phyloP scores from a whole-genome alignment of 1,140 invertebrate genomes.

The Zaprionus nigranus region DNA sequence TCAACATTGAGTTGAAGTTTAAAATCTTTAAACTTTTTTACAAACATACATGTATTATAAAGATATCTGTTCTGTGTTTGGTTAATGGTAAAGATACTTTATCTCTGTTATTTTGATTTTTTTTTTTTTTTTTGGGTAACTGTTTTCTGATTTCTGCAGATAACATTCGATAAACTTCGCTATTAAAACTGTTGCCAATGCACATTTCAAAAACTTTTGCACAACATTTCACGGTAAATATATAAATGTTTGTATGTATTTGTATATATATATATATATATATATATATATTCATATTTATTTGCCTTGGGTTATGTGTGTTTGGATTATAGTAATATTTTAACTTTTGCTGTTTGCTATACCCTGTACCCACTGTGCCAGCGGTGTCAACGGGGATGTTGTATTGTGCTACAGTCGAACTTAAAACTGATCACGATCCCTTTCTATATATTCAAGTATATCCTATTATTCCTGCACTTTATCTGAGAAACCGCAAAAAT shows the following conservation, averaged over 20 bases:
- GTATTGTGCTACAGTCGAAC: neutral
- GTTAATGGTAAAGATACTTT: neutral
- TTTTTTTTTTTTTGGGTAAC: neutral
- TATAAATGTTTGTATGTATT: constrained; percentile 11
- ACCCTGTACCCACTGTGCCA: constrained; percentile 25
- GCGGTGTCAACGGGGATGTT: neutral
- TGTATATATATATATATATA: constrained; percentile 21
- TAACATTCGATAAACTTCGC: constrained; percentile 26
- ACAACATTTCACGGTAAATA: constrained; percentile 38
- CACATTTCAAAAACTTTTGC: constrained; percentile 19
- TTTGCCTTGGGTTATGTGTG: neutral
- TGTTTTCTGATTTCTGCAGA: constrained; percentile 10
- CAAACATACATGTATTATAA: neutral
- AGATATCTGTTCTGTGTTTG: neutral
- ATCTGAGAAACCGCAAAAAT: too few species aligned
- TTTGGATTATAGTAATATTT: constrained; percentile 30
- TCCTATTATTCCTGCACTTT: neutral
- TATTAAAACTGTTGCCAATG: constrained; percentile 12
- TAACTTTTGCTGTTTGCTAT: neutral
- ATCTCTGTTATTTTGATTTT: neutral
- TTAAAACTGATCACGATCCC: neutral
- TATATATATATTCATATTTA: constrained; percentile 36
- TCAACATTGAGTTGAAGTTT: neutral
- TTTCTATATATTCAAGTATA: neutral
- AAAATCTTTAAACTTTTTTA: neutral